Evolutionary conservation across 1,140 invertebrate genomes (phyloP), one percentile per base, ranked within the genome.

Genomic region (Apolygus lucorum): DNA sequence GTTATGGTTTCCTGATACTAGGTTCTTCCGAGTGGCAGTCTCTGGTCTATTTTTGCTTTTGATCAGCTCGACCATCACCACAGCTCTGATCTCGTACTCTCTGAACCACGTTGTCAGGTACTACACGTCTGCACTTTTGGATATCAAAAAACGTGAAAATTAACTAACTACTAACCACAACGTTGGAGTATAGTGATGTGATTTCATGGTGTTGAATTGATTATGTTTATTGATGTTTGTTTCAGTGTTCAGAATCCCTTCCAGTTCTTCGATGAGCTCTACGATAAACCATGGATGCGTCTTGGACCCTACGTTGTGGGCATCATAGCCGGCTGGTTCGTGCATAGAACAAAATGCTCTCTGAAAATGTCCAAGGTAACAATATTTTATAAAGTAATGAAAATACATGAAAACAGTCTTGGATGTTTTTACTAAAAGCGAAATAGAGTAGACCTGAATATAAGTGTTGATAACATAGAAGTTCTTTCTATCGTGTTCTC

Each of bases 221-320:
- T 49, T 17, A 49, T 49, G 8, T 49, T 17, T 11, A 49, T 49
- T 49, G 34, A n/a, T n/a, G n/a, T n/a, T 66, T 66, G 67, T 64
- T 68, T 2, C 68, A 84, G 82, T 71, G 81, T 92, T 49, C 84
- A 91, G 74, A 85, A 91, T 74, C 90, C 90, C 8, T 91, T 92
- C 72, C 88, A 89, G 68, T 84, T 90, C 69, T 92, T 92, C 77
- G 90, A 92, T 75, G 84, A 89, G 69, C 79, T 92, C 22, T 93
- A 93, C 76, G 90, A 92, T 78, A 92, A 92, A 75, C 90, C 90
- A 1, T 93, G 90, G 90, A 84, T 90, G 17, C 81, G 90, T 75
- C 85, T 91, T 8, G 90, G 90, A 2, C 87, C 90, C 2, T 92
- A 92, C 77, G 83, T 92, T 69, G 81, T 92, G 27, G 90, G 90